Evolutionary conservation across 2,888 invertebrate genomes (phyloP), one percentile per base, ranked within the genome.

Genomic region (Cephus pulcher): DNA sequence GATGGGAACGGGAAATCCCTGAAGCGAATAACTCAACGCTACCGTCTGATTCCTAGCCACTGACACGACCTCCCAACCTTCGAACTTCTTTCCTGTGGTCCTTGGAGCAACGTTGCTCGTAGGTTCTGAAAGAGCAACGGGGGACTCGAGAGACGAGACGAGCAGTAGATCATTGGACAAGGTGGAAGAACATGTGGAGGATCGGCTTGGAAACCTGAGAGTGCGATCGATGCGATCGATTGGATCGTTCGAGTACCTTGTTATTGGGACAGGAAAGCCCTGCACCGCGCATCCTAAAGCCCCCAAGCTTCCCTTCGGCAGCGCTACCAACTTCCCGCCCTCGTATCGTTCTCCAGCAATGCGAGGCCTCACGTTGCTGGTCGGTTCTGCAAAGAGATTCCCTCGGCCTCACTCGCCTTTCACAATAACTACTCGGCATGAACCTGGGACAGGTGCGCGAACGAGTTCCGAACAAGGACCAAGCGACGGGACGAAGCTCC

Each of bases 1-100:
- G 77, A 92, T 91, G 81, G 96, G 96, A 89, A 95, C 94, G 80
- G 96, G 96, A 92, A 94, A 96, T 80, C 95, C 95, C 93, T 96
- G 96, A 88, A 95, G 94, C 85, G 95, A 94, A 91, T 96, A 96
- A 87, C 95, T 93, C 86, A 95, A 93, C 80, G 95, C 93, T 84
- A 92, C 90, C 83, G 91, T 90, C 84, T 89, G 89, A 83, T 85
- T 86, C 75, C 82, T 83, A 77, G 85, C 80, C 77, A 86, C 91
- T 85, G 92, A 90, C 85, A 94, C 91, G 87, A 94, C 92, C 80
- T 93, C 92, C 86, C 92, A 87, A 79, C 89, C 92, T 80, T 92
- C 92, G 84, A 92, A 91, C 86, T 92, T 93, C 88, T 93, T 93
- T 79, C 93, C 93, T 69, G 93, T 87, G 33, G 92, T 89, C 84